Percentiles rank a stretch among this genome's conserved stretches.
These are phyloP conservation scores for Spodoptera picta DNA, from an alignment of 2,888 invertebrate species.

Conservation along the genomic window DNA sequence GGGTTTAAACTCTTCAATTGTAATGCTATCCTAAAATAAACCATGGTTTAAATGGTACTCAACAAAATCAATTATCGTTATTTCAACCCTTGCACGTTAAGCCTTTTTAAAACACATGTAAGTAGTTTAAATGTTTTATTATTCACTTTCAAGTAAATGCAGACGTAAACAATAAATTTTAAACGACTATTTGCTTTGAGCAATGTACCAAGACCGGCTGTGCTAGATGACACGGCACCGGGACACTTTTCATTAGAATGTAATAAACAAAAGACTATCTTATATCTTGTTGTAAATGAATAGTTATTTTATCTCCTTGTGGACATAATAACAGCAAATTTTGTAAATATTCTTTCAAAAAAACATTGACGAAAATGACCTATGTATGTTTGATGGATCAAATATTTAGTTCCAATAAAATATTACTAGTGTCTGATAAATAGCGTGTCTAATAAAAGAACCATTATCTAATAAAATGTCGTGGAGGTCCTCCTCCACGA, in stretches of 20 bases:
- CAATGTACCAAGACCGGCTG: conserved; percentile 14
- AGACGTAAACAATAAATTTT: conserved; percentile 33
- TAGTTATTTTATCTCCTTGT: no score
- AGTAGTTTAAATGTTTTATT: conserved; percentile 29
- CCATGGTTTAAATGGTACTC: conserved; percentile 15
- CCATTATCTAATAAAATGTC: no score
- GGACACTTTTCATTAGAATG: conserved; percentile 6
- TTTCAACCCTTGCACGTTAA: conserved; percentile 21
- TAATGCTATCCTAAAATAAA: conserved; percentile 11
- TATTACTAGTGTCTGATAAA: no score
- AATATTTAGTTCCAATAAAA: no score
- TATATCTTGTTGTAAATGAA: no score
- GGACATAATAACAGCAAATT: no score
- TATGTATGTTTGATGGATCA: no score
- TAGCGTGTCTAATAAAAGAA: no score
- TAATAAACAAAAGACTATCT: conserved; percentile 1
- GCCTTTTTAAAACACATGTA: conserved; percentile 18
- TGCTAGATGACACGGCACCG: conserved; percentile 10
- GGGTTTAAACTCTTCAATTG: no score
- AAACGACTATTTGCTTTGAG: conserved; percentile 15
- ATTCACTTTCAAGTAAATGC: conserved; percentile 20
- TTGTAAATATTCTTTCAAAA: no score
- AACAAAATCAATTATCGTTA: conserved; percentile 17
- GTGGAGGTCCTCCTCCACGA: no score
- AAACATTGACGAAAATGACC: no score